Evolutionary conservation across 2,888 invertebrate species (phyloP), one percentile per base, ranked within the genome.

Genomic region (Cryptosula pallasiana): DNA sequence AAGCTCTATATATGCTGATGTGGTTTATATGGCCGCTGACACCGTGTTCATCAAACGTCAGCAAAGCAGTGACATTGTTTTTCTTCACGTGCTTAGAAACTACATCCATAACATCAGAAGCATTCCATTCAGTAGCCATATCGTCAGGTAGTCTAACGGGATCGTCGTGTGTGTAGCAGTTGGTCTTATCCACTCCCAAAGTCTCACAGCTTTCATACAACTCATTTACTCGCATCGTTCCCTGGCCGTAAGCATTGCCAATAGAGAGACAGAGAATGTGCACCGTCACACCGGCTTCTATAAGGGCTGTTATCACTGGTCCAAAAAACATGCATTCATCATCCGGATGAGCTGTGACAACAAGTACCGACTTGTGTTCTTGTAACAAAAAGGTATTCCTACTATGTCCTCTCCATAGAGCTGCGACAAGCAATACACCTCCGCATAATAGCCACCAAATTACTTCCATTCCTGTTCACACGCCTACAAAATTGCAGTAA

Each of bases 261-360:
- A 90, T 90, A 34, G 94, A 92, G 76, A 96, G 87, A 84, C 95
- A 96, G 71, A 95, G 87, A 72, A 96, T 81, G 84, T 91, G 91
- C 55, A 95, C 90, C 76, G 89, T 88, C 79, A 89, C 89, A 76
- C 88, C 88, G 76, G 88, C 87, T 69, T 89, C 87, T 77, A 74
- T 63, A n/a, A 78, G 72, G 1, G 74, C 36, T 16, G 78, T 69
- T 32, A 82, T 77, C 2, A 83, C 79, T 25, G 99, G 99, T 0
- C 95, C 94, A 84, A 99, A 99, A 85, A 99, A 99, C 98, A 99
- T 97, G 78, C 94, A 94, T 84, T 99, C 98, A 84, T 99, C 98
- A 85, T 99, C 98, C 23, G 98, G 98, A 87, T 99, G 99, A 29
- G 98, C 95, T 58, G 90, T 92, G 0, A 97, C 90, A 71, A 98